These are phyloP conservation scores for Ictalurus punctatus DNA, from an alignment of 2,113 vertebrate species.

Conservation along the genomic window DNA sequence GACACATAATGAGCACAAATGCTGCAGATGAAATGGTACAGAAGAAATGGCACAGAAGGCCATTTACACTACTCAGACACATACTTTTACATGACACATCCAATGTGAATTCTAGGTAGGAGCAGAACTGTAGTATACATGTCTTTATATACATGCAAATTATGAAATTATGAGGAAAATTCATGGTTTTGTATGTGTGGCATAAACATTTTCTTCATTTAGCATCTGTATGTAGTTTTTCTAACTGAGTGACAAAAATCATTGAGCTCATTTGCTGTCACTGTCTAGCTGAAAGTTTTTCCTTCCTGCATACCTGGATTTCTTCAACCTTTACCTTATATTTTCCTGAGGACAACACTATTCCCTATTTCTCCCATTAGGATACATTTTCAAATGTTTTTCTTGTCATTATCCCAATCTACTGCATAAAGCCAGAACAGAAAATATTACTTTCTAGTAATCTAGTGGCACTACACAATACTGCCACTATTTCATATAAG, in stretches of 20 bases:
- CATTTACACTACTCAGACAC: neutral
- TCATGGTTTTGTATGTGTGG: neutral
- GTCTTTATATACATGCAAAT: neutral
- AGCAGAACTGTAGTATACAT: neutral
- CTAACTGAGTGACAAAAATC: slow-evolving; percentile 1
- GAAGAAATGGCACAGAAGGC: neutral
- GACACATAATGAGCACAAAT: neutral
- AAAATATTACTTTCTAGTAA: neutral
- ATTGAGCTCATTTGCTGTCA: neutral
- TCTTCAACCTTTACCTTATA: neutral
- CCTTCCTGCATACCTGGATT: too few species aligned
- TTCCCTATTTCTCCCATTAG: neutral
- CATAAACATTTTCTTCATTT: neutral
- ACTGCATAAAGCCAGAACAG: neutral
- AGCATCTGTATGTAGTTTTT: neutral
- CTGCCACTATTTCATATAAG: neutral
- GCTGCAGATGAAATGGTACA: neutral
- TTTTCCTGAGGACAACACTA: neutral
- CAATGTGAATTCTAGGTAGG: neutral
- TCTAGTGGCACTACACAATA: neutral
- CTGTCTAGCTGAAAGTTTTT: neutral
- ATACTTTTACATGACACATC: neutral
- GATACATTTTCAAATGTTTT: neutral
- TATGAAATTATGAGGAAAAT: neutral
- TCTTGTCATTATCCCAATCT: slow-evolving; percentile 25